These are phyloP conservation scores for Luidia sarsii DNA, from an alignment of 53 echinoderm and acorn worm species.

Conservation along the genomic window DNA sequence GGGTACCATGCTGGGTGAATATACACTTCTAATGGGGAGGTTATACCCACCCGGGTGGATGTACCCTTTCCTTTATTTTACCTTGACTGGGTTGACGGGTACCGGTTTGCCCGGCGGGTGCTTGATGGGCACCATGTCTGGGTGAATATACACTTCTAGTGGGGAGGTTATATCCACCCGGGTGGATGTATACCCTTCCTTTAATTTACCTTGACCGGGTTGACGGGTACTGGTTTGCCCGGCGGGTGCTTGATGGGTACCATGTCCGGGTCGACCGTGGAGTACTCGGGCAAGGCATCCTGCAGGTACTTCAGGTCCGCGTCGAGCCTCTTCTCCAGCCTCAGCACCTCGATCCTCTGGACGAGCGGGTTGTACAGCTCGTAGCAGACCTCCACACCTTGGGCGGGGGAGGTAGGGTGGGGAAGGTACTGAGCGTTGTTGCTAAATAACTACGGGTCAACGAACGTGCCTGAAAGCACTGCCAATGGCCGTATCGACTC, in stretches of 20 bases:
- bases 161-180: no score
- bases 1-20: conserved; percentile 82
- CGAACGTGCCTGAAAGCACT: no score
- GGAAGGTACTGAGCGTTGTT: no score
- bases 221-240: conserved; percentile 76
- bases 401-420: no score
- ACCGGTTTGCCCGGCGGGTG: conserved; percentile 76
- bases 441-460: no score
- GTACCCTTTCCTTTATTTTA: no score
- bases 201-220: conserved; percentile 72
- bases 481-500: no score
- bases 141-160: no score
- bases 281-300: conserved; percentile 85
- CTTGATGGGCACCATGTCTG: conserved; percentile 81
- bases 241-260: conserved; percentile 78
- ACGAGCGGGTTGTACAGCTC: conserved; percentile 72
- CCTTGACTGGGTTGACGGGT: conserved; percentile 84
- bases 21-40: no score
- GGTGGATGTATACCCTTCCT: no score
- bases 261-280: conserved; percentile 91
- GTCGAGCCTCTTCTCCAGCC: conserved; percentile 82
- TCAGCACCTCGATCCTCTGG: conserved; percentile 81
- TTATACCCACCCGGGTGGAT: no score
- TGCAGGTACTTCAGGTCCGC: conserved; percentile 75
- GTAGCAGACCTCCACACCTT: conserved; percentile 67